phyloP scores from a whole-genome alignment of 2,888 invertebrate species.

The Elegia similella region DNA sequence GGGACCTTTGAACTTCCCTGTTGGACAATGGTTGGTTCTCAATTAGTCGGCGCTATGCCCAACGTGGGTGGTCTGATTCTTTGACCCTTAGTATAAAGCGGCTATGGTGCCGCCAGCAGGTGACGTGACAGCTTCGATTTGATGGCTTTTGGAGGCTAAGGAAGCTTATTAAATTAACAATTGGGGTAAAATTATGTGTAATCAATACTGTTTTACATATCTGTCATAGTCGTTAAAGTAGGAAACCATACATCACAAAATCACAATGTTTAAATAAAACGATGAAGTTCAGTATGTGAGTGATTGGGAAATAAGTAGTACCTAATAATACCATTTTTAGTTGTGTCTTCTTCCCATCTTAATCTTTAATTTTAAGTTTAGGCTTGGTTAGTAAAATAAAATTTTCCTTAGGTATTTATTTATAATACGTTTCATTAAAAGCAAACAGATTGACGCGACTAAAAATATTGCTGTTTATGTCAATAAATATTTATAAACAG shows the following conservation, averaged over 20 bases:
- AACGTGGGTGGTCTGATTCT: conserved; percentile 61
- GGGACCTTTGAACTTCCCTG: conserved; percentile 59
- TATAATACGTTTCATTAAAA: too few species aligned
- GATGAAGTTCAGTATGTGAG: too few species aligned
- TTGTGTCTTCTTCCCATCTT: too few species aligned
- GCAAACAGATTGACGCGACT: too few species aligned
- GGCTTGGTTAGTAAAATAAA: too few species aligned
- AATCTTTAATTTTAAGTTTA: too few species aligned
- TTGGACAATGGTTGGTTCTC: conserved; percentile 50
- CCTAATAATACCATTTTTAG: too few species aligned
- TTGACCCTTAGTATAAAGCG: conserved; percentile 56
- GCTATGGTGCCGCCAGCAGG: conserved; percentile 45
- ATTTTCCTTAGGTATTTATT: too few species aligned
- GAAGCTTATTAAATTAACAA: conserved; percentile 1
- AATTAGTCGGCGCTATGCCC: conserved; percentile 51
- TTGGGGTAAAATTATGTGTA: background rate
- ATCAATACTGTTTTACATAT: background rate
- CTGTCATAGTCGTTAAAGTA: background rate
- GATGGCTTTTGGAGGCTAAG: conserved; percentile 20
- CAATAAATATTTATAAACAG: too few species aligned
- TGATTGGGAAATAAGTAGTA: too few species aligned
- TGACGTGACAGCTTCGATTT: conserved; percentile 50
- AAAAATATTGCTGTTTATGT: too few species aligned
- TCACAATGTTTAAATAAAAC: background rate
- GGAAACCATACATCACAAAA: background rate